Evolutionary conservation across 1,140 invertebrate genomes (phyloP), one percentile per base, ranked within the genome.

Genomic region (Zaprionus davidi): DNA sequence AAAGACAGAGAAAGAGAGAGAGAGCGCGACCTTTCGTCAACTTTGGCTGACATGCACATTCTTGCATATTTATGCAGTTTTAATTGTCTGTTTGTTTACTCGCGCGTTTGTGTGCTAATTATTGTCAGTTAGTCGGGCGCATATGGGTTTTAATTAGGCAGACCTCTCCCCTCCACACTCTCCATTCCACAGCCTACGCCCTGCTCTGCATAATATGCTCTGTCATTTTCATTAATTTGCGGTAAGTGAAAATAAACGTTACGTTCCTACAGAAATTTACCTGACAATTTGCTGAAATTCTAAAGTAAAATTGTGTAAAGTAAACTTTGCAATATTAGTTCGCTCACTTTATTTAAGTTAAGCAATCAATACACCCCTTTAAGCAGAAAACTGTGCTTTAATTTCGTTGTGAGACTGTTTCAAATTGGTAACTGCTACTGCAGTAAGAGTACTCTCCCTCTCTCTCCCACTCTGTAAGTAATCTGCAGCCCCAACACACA

Each of bases 61-160:
- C 82, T 72, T 84, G 84, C 85, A 88, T 88, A 90, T 88, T 88
- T 88, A 90, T 84, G 81, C 84, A 76, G 71, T 90, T 88, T 88
- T 88, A 88, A 88, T 90, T 88, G 85, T 81, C 62, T 90, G 84
- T 84, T 81, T 87, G 85, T 83, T 78, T 88, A 69, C 57, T 26
- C 64, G 17, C 58, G 70, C 71, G 53, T 58, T 82, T 86, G 83
- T 87, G 83, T 82, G 83, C 84, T 81, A 88, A 88, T 88, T 88
- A 88, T 83, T 88, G 85, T 84, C 84, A 76, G 83, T 87, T 87
- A 81, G 70, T 46, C 67, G 77, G 83, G 77, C 56, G 70, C 83
- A 86, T 86, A 80, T 86, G 83, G 71, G 62, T 90, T 84, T 84
- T 88, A 90, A 88, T 88, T 88, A 88, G 71, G 3, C 31, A 34